Evolutionary conservation across 2,888 invertebrate genomes (phyloP).

Genomic region (Odontocerum albicorne): DNA sequence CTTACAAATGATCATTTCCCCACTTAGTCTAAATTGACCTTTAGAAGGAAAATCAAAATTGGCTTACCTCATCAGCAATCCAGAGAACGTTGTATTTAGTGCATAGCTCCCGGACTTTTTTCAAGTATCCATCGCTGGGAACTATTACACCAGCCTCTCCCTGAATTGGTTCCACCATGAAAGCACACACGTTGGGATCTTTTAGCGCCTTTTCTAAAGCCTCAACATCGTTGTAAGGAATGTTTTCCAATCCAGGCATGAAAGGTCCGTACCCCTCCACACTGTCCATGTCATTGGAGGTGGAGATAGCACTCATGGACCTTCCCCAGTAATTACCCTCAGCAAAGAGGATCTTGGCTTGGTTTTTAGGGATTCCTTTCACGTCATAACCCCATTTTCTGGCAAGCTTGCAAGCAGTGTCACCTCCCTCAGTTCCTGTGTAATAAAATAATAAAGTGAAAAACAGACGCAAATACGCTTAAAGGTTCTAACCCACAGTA

Average conservation of each 20-base stretch:
- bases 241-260: constrained; percentile 73
- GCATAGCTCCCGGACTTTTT: constrained; percentile 70
- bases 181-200: constrained; percentile 73
- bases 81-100: constrained; percentile 76
- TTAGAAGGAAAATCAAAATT: too few relatives aligned
- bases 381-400: constrained; percentile 80
- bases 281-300: constrained; percentile 72
- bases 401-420: constrained; percentile 77
- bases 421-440: constrained; percentile 78
- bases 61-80: constrained; percentile 76
- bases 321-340: constrained; percentile 83
- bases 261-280: constrained; percentile 76
- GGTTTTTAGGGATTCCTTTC: constrained; percentile 68
- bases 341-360: constrained; percentile 74
- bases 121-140: constrained; percentile 72
- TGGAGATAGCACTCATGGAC: constrained; percentile 75
- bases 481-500: constrained; percentile 79
- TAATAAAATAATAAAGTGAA: not conserved
- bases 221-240: constrained; percentile 72
- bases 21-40: too few relatives aligned
- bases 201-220: constrained; percentile 67
- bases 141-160: constrained; percentile 84
- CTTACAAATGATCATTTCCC: too few relatives aligned
- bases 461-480: constrained; percentile 81
- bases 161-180: constrained; percentile 87